These are phyloP conservation scores for Euzophera pinguis DNA, from an alignment of 2,888 invertebrate species.

Conservation along the genomic window DNA sequence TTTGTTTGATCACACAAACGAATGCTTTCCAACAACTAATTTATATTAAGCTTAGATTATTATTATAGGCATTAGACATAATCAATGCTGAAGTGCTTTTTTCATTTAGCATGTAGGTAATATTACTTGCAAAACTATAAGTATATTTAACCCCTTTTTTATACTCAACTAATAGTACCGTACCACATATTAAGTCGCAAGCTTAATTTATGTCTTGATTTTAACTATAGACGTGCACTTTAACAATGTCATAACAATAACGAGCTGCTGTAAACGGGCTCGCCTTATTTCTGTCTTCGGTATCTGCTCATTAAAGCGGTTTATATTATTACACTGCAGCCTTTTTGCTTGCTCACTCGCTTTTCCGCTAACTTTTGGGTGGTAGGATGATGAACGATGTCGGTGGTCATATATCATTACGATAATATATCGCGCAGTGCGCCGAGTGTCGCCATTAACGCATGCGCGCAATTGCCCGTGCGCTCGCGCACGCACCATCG, in stretches of 20 bases:
- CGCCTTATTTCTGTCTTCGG: constrained; percentile 77
- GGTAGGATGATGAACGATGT: constrained; percentile 76
- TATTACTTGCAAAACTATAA: constrained; percentile 4
- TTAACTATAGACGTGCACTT: constrained; percentile 50
- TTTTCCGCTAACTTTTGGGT: constrained; percentile 78
- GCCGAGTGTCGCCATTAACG: constrained; percentile 79
- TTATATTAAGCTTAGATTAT: background rate
- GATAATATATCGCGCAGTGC: constrained; percentile 73
- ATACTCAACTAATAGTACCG: constrained; percentile 16
- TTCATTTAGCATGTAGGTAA: background rate
- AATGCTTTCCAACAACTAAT: background rate
- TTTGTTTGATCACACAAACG: constrained; percentile 25
- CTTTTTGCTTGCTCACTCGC: constrained; percentile 56
- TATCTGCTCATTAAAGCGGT: constrained; percentile 73
- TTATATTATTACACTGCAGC: constrained; percentile 40
- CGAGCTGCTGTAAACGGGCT: constrained; percentile 62
- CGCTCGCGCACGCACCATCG: constrained; percentile 43
- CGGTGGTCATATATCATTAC: constrained; percentile 75
- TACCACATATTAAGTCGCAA: constrained; percentile 20
- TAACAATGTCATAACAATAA: constrained; percentile 75
- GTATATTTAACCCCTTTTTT: no score
- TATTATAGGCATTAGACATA: background rate
- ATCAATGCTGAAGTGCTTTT: background rate
- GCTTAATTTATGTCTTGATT: constrained; percentile 51
- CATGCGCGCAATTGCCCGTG: constrained; percentile 69